These are phyloP conservation scores for Crotalus horridus DNA, from an alignment of 2,113 vertebrate species.

Conservation along the genomic window DNA sequence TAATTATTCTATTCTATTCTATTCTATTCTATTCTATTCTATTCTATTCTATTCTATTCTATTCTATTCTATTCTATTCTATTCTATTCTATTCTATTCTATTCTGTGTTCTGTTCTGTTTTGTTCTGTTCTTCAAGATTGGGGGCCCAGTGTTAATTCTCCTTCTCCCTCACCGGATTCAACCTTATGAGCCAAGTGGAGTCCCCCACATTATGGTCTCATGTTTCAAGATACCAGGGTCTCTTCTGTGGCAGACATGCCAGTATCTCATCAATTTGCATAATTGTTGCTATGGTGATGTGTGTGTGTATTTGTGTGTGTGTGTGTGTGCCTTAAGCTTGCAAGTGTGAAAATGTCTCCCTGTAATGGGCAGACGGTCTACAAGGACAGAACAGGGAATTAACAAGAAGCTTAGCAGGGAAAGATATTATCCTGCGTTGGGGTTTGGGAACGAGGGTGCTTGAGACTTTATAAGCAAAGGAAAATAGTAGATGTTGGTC, in stretches of 20 bases:
- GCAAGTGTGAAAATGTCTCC: constrained; percentile 57
- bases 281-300: constrained; percentile 68
- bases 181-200: neutral
- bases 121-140: too few relatives aligned
- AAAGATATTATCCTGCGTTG: neutral
- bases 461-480: constrained; percentile 13
- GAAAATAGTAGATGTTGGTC: neutral
- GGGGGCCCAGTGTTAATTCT: neutral
- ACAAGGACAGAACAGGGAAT: constrained; percentile 35
- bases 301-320: constrained; percentile 17
- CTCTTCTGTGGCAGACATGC: constrained; percentile 34
- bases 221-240: constrained; percentile 30
- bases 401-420: constrained; percentile 8
- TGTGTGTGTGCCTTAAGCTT: constrained; percentile 44
- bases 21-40: too few relatives aligned
- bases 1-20: too few relatives aligned
- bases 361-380: constrained; percentile 30
- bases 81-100: too few relatives aligned
- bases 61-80: too few relatives aligned
- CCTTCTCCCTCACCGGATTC: neutral
- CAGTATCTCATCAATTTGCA: constrained; percentile 47
- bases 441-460: neutral
- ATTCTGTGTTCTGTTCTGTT: too few relatives aligned
- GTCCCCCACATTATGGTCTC: neutral
- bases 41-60: too few relatives aligned